phyloP scores from a whole-genome alignment of 1,140 invertebrate genomes.

The Muscidifurax raptorellus region DNA sequence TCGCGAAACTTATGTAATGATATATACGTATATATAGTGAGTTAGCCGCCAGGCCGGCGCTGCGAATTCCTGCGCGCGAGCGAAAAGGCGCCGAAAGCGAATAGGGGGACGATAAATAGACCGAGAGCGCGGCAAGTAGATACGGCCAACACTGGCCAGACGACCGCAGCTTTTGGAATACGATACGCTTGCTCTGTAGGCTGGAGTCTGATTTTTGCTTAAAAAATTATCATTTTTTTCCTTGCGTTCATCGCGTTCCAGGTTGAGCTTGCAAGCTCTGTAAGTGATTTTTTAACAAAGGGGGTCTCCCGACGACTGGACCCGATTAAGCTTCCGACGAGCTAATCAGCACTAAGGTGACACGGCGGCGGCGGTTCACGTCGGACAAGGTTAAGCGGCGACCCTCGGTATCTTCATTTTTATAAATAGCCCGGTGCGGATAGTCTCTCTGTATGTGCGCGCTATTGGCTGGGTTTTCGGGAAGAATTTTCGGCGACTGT shows the following conservation, averaged over 20 bases:
- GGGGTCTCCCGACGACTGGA: no score
- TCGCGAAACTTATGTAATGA: conserved; percentile 22
- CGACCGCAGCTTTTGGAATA: not conserved
- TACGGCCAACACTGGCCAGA: not conserved
- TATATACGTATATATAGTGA: not conserved
- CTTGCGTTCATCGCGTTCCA: no score
- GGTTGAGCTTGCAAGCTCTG: no score
- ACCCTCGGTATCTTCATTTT: conserved; percentile 59
- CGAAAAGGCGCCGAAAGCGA: not conserved
- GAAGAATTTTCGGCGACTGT: not conserved
- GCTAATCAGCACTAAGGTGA: not conserved
- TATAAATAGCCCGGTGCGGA: conserved; percentile 64
- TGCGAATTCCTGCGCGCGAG: conserved; percentile 1
- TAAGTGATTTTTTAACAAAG: no score
- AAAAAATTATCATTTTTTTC: no score
- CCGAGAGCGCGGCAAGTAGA: not conserved
- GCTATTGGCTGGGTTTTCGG: not conserved
- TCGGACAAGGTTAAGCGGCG: conserved; percentile 68
- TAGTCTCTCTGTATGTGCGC: not conserved
- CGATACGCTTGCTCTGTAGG: no score
- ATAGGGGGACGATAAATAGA: conserved; percentile 23
- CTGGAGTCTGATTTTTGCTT: no score
- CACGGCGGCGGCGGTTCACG: conserved; percentile 56
- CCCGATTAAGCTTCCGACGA: not conserved
- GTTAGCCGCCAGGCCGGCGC: not conserved